Conservation (phyloP, 2,797 vertebrate species). For the Balearica regulorum region DNA sequence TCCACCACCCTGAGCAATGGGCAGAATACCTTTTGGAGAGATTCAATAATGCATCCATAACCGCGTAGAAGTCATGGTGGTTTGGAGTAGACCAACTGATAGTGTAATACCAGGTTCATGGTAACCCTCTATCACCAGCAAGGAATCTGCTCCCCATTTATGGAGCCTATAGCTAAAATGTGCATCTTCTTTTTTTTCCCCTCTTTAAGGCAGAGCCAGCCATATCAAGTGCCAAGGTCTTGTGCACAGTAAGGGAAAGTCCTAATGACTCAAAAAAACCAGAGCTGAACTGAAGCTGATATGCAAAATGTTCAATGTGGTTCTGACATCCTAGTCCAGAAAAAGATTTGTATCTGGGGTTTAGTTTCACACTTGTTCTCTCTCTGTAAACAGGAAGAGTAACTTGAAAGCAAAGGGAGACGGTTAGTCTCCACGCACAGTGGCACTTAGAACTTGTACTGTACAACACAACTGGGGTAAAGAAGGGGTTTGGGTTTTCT, state of each 20-base stretch:
- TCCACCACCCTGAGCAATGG: not conserved
- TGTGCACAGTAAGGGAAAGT: not conserved
- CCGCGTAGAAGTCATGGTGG: rapidly evolving
- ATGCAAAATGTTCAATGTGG: not conserved
- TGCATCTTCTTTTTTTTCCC: not conserved
- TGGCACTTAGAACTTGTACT: not conserved
- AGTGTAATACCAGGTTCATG: not conserved
- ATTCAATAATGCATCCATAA: not conserved
- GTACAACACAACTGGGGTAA: not conserved
- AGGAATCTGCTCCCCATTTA: not conserved
- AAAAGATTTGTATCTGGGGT: not conserved
- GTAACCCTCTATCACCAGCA: not conserved
- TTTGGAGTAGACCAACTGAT: not conserved
- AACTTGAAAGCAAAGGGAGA: not conserved
- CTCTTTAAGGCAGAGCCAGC: not conserved
- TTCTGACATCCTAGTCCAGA: not conserved
- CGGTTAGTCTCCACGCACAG: not conserved
- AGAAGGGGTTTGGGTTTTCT: not conserved
- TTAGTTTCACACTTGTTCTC: not conserved
- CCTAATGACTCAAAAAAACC: not conserved
- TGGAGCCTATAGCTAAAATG: not conserved
- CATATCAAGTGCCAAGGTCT: not conserved
- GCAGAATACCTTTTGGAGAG: not conserved
- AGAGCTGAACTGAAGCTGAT: not conserved
- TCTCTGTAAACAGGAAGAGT: not conserved